phyloP scores from a whole-genome alignment of 2,888 invertebrate genomes.

The Harpalus rufipes region DNA sequence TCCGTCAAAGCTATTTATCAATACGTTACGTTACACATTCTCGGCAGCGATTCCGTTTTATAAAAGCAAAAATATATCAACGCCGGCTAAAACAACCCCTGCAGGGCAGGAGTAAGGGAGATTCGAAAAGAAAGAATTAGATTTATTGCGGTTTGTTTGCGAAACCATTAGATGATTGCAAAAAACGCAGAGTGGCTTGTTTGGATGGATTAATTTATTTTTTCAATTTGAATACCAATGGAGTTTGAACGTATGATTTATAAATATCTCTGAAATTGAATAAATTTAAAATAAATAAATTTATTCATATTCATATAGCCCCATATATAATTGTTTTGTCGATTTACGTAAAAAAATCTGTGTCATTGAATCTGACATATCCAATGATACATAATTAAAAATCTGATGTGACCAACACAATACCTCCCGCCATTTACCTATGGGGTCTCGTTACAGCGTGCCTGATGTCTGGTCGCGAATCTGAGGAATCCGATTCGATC shows the following conservation, averaged over 20 bases:
- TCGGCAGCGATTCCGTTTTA: conserved; percentile 45
- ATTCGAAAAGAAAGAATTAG: conserved; percentile 10
- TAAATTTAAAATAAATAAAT: neutral
- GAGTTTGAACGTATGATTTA: neutral
- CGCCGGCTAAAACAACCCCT: conserved; percentile 26
- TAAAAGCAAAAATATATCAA: conserved; percentile 61
- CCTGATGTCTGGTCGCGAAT: too few relatives aligned
- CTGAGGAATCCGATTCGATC: too few relatives aligned
- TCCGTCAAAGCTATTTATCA: conserved; percentile 58
- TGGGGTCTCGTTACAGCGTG: too few relatives aligned
- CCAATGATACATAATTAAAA: too few relatives aligned
- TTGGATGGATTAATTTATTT: conserved; percentile 30
- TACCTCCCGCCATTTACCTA: too few relatives aligned
- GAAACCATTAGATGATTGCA: conserved; percentile 36
- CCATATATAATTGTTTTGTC: neutral
- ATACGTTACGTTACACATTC: conserved; percentile 51
- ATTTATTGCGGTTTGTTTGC: conserved; percentile 28
- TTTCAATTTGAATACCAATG: conserved; percentile 13
- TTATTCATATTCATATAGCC: neutral
- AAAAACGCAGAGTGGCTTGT: conserved; percentile 13
- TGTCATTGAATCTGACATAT: too few relatives aligned
- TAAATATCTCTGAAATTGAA: neutral
- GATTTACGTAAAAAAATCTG: too few relatives aligned
- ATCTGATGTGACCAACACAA: too few relatives aligned
- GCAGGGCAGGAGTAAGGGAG: neutral